Base-by-base conservation (phyloP, 1,140 invertebrate species). In the Hyles euphorbiae region DNA sequence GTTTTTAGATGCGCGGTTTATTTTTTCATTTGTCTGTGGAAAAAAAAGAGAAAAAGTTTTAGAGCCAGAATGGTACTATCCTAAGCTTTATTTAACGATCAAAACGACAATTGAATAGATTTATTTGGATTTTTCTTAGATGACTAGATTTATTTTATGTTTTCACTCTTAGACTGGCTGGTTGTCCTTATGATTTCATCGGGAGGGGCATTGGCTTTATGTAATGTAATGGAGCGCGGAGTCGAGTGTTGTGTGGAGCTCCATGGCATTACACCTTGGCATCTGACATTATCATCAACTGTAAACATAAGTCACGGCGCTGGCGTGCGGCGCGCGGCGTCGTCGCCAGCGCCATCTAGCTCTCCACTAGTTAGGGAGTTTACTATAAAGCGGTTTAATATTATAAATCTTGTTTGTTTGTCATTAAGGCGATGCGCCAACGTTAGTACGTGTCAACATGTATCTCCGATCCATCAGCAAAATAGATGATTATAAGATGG, bases 401-500 rank as follows among this genome's bases (percentile, higher is more conserved):
- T 22, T 22, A 63, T 62, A 67, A 65, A 60, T 58, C 49, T 75
- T 75, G 72, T 87, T 84, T 85, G 44, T 85, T 80, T 83, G 68
- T 85, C 72, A 77, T 66, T 61, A 88, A 92, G 91, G 88, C 89
- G 94, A 94, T 90, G 92, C 91, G 88, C 92, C 95, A 75, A 95
- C 95, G 84, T 90, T 92, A 90, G 95, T 96, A 76, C 81, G 89
- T 81, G 96, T 98, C 92, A 98, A 98, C 94, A 93, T 98, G 91
- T 97, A 94, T 91, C 94, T 98, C 67, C 94, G 97, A 76, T 98
- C 96, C 90, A 98, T 98, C 93, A 97, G 96, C 92, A 97, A 98
- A 95, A 98, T 98, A 92, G 95, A 98, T 91, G 97, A 98, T 95
- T 97, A 98, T 92, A 97, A 97, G 93, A 98, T 98, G 97, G 96